phyloP scores from a whole-genome alignment of 2,888 invertebrate species.

The Fragum whitleyi region DNA sequence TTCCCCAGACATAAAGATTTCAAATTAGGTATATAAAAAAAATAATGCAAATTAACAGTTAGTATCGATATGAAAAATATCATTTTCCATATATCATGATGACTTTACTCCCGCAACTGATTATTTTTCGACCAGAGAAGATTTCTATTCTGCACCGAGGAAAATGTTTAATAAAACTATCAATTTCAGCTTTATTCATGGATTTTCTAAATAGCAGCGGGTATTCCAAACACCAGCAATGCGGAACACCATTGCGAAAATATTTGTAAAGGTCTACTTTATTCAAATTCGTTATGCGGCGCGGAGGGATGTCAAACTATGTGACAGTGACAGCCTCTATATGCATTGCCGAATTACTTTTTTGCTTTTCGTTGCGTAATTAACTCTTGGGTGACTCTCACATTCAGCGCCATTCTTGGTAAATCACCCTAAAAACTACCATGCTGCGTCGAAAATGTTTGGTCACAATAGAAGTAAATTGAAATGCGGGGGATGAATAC shows the following conservation, averaged over 20 bases:
- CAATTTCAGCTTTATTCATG: neutral
- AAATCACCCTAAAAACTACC: constrained; percentile 23
- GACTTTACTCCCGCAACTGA: too few species aligned
- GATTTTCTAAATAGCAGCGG: neutral
- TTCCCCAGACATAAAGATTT: too few species aligned
- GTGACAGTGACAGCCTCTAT: constrained; percentile 11
- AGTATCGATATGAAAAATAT: too few species aligned
- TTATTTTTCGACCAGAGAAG: too few species aligned
- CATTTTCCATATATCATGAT: too few species aligned
- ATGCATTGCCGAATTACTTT: constrained; percentile 20
- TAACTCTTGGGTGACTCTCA: constrained; percentile 20
- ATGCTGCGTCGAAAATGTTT: neutral
- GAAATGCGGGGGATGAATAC: constrained; percentile 16
- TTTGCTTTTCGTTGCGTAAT: constrained; percentile 25
- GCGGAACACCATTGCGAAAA: neutral
- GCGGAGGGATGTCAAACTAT: constrained; percentile 12
- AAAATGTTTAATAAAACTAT: neutral
- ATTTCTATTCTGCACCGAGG: neutral
- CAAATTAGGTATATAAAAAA: too few species aligned
- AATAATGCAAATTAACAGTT: too few species aligned
- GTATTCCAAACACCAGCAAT: neutral
- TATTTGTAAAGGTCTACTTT: constrained; percentile 4
- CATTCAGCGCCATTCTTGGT: constrained; percentile 11
- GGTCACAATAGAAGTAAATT: constrained; percentile 5
- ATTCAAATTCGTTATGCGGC: constrained; percentile 10